Percentiles rank a stretch among this genome's conserved stretches.
Evolutionary conservation across 92 coral and sea anemone species (phyloP).

Genomic region (Parazoanthus atlanticus): DNA sequence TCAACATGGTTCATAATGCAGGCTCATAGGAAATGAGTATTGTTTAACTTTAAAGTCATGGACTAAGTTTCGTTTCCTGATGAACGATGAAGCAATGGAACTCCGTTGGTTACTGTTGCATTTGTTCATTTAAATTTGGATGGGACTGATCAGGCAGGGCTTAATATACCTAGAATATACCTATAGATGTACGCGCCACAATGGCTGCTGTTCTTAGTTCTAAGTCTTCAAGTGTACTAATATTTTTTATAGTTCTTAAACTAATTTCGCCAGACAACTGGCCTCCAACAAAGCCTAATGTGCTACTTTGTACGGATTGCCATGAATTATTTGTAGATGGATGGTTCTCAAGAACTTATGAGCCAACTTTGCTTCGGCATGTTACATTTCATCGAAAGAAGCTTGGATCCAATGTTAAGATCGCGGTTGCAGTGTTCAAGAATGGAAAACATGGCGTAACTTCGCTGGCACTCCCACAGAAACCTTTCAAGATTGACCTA

Average conservation of each 20-base stretch:
- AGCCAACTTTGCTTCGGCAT: background rate
- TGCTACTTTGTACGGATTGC: background rate
- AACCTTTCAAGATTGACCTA: background rate
- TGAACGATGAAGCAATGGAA: background rate
- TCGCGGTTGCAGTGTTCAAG: background rate
- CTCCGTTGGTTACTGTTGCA: background rate
- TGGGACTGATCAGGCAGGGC: conserved; percentile 1
- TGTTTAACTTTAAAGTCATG: background rate
- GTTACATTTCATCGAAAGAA: background rate
- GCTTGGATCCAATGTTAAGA: background rate
- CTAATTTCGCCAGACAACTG: background rate
- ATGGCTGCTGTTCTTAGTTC: background rate
- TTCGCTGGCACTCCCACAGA: conserved; percentile 10
- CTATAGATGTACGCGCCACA: background rate
- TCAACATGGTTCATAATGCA: background rate
- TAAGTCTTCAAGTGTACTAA: background rate
- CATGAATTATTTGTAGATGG: background rate
- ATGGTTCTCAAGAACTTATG: background rate
- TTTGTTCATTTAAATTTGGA: background rate
- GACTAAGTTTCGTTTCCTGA: conserved; percentile 5
- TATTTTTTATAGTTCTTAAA: background rate
- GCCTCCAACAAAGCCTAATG: background rate
- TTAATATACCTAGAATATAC: no score
- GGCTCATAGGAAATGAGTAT: conserved; percentile 9
- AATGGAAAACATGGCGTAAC: background rate